Evolutionary conservation across 2,888 invertebrate species (phyloP), one percentile per base, ranked within the genome.

Genomic region (Onchidella celtica): DNA sequence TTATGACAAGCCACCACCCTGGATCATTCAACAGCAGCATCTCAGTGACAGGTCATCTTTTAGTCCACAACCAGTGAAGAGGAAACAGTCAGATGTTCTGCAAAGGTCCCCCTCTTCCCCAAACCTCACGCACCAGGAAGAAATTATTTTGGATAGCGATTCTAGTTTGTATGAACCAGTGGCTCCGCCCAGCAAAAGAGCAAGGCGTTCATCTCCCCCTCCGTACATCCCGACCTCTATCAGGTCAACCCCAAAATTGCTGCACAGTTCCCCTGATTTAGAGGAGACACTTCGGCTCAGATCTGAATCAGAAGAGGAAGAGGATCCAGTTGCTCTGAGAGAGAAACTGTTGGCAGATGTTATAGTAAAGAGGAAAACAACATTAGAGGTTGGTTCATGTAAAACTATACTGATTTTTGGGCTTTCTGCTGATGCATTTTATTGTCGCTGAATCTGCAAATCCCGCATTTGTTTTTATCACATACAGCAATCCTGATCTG

Each of bases 261-360:
- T 65, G 3, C 17, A n/a, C 24, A 4, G n/a, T 27, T n/a, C 27
- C 9, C n/a, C 17, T 9, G 17, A 38, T n/a, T 32, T 32, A 34
- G 24, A 29, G 27, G 32, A 57, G 17, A 24, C 57, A 32, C 14
- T 14, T 40, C 69, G 2, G 21, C 24, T 61, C 57, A 57, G n/a
- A 17, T 76, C 68, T 55, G 69, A 63, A 29, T 70, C 70, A 4
- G 85, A 85, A 9, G n/a, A n/a, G n/a, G 86, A 85, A 34, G 85
- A 81, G 36, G 88, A 87, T 27, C 88, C 90, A 59, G 87, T 85
- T 17, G 86, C 87, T 3, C 73, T 91, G 59, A 83, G 91, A 79
- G 88, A 87, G n/a, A 86, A 87, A 74, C 83, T 91, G 34, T 78
- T 91, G n/a, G 85, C 85, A 74, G 87, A 89, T 1, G 69, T 90